Evolutionary conservation across 2,113 vertebrate species (phyloP).

Genomic region (Prunella fulvescens): DNA sequence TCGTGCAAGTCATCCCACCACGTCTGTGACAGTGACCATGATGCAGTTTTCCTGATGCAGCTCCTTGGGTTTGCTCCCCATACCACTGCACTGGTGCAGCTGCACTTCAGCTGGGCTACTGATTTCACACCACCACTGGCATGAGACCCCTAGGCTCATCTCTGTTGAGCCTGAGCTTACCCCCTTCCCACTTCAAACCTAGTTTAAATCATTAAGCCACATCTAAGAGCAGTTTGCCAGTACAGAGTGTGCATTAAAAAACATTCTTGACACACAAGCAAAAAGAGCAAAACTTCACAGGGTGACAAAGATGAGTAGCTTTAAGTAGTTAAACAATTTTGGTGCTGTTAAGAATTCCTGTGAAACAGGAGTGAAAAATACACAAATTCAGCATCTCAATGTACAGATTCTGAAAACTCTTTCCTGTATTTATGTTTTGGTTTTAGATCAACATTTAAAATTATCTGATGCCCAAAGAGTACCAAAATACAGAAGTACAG

Average conservation of each 20-base stretch:
- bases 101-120: neutral
- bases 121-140: neutral
- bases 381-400: neutral
- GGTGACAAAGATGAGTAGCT: neutral
- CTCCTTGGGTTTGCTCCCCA: neutral
- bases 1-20: accelerated
- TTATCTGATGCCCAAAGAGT: neutral
- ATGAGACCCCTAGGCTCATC: neutral
- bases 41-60: neutral
- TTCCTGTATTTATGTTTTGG: neutral
- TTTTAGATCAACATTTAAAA: constrained; percentile 32
- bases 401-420: neutral
- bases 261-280: neutral
- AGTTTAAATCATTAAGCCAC: neutral
- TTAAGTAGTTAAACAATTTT: neutral
- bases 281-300: neutral
- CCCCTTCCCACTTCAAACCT: neutral
- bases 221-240: neutral
- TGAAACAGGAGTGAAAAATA: neutral
- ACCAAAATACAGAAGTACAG: constrained; percentile 2
- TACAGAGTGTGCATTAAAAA: neutral
- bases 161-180: neutral
- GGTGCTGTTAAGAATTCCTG: neutral
- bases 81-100: neutral
- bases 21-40: accelerated